A percentile compares a stretch with the other conserved stretches of the same genome.
Evolutionary conservation across 1,140 invertebrate species (phyloP).

Genomic region (Oscheius sp.): DNA sequence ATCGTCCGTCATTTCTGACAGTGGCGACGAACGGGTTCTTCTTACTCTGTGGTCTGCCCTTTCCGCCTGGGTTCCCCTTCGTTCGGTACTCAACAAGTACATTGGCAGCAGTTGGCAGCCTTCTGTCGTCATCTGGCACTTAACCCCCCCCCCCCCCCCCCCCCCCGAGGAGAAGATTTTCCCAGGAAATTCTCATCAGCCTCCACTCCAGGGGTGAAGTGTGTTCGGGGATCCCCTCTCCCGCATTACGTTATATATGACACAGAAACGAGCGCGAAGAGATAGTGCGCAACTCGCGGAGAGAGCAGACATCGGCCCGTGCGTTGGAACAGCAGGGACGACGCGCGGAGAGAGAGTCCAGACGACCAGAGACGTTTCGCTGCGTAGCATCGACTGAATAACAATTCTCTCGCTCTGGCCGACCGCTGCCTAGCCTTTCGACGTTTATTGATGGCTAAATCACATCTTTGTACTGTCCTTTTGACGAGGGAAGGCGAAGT

Average conservation of each 20-base stretch:
- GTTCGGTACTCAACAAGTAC: too few species aligned
- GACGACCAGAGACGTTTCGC: not conserved
- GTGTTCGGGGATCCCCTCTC: not conserved
- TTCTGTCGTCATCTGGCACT: too few species aligned
- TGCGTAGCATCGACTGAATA: constrained; percentile 13
- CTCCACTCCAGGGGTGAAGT: too few species aligned
- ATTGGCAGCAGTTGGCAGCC: too few species aligned
- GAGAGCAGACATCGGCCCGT: not conserved
- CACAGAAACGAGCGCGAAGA: not conserved
- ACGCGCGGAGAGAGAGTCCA: not conserved
- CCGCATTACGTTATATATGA: constrained; percentile 10
- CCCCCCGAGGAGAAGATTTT: too few species aligned
- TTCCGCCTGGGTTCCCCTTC: too few species aligned
- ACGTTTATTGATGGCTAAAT: constrained; percentile 1
- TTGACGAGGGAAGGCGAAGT: not conserved
- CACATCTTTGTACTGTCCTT: not conserved
- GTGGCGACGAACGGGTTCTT: too few species aligned
- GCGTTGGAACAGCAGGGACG: not conserved
- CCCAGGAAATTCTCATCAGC: too few species aligned
- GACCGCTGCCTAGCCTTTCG: not conserved
- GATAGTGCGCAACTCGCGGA: not conserved
- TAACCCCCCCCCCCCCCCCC: too few species aligned
- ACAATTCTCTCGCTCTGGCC: constrained; percentile 3
- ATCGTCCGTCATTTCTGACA: too few species aligned
- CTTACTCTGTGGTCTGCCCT: too few species aligned